Evolutionary conservation across 2,888 invertebrate species (phyloP).

Genomic region (Drosophila buzzatii): DNA sequence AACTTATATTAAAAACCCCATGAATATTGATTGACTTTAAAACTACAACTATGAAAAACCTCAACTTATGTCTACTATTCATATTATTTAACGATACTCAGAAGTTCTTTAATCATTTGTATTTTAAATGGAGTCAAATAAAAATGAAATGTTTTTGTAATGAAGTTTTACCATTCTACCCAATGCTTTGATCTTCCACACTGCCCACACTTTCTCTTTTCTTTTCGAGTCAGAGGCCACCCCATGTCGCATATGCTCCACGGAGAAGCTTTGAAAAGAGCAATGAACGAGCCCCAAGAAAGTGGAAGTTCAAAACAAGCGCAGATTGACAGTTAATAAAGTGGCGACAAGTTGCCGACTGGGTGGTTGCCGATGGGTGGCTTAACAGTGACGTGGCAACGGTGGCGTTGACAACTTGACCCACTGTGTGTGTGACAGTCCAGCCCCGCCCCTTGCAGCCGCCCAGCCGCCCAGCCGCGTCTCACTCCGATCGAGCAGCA

Average conservation of each 20-base stretch:
- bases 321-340: conserved; percentile 80
- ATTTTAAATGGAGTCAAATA: background rate
- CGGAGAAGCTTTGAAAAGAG: background rate
- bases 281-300: conserved; percentile 21
- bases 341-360: conserved; percentile 70
- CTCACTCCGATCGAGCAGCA: background rate
- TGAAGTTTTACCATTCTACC: background rate
- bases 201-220: background rate
- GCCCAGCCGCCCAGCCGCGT: background rate
- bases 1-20: too few relatives aligned
- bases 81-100: too few relatives aligned
- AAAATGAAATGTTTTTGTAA: background rate
- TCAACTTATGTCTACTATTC: too few relatives aligned
- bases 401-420: conserved; percentile 77
- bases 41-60: too few relatives aligned
- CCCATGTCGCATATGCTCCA: conserved; percentile 10
- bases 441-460: background rate
- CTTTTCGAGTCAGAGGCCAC: background rate
- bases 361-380: conserved; percentile 43
- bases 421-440: conserved; percentile 69
- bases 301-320: conserved; percentile 48
- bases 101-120: background rate
- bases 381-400: conserved; percentile 63
- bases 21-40: too few relatives aligned
- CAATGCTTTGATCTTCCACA: background rate